A percentile compares a stretch with the other conserved stretches of the same genome.
Evolutionary conservation across 2,113 vertebrate species (phyloP).

Genomic region (Bubo blakistoni): DNA sequence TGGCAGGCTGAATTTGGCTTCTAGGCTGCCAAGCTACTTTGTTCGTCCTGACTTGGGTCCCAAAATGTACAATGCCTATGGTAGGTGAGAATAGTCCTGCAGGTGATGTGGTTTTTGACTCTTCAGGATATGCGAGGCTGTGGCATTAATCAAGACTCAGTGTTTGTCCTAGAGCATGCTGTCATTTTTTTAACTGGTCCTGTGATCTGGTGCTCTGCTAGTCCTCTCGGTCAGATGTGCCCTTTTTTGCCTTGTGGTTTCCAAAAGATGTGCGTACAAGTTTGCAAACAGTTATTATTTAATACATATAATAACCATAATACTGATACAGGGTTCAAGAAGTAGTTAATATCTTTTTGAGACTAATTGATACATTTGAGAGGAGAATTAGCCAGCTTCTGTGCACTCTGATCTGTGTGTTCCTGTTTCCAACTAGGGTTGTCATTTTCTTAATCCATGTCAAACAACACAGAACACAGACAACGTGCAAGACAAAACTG

Average conservation of each 20-base stretch:
- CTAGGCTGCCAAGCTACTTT: slow-evolving; percentile 96
- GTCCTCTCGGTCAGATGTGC: background rate
- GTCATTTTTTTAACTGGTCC: background rate
- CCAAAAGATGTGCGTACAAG: background rate
- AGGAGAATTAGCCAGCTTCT: background rate
- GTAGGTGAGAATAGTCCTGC: slow-evolving; percentile 72
- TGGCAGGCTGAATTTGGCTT: slow-evolving; percentile 93
- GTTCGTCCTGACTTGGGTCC: slow-evolving; percentile 96
- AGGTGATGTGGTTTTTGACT: background rate
- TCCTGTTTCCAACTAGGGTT: background rate
- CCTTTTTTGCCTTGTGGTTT: background rate
- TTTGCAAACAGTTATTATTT: background rate
- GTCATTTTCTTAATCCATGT: background rate
- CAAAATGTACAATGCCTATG: slow-evolving; percentile 99
- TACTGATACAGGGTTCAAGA: background rate
- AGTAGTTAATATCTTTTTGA: background rate
- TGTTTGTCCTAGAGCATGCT: background rate
- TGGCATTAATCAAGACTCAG: background rate
- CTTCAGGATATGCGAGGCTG: background rate
- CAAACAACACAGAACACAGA: background rate
- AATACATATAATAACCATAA: background rate
- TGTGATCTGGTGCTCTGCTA: background rate
- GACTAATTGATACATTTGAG: background rate
- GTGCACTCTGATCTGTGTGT: background rate
- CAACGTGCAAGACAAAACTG: background rate